A percentile compares a stretch with the other conserved stretches of the same genome.
These are phyloP conservation scores for Eulithis prunata DNA, from an alignment of 2,888 invertebrate species.

Conservation along the genomic window DNA sequence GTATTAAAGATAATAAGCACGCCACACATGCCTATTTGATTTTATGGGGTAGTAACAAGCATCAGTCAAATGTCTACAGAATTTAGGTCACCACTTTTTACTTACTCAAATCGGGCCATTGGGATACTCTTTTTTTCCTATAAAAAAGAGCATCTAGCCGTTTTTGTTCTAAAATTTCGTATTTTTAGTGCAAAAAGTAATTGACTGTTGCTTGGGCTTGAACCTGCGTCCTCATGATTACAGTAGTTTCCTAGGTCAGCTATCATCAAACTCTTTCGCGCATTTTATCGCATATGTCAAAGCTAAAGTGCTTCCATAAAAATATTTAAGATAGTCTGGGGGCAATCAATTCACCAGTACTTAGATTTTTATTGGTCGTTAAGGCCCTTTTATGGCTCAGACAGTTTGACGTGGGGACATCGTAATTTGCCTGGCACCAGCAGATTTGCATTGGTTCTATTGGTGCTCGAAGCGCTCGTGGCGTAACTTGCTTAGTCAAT, in stretches of 20 bases:
- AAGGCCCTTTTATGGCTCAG: slow-evolving; percentile 36
- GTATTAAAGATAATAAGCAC: slow-evolving; percentile 35
- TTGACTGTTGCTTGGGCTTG: neutral
- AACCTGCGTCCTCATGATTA: neutral
- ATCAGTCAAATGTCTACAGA: neutral
- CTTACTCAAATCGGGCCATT: too few species aligned
- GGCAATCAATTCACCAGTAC: slow-evolving; percentile 60
- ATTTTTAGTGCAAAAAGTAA: neutral
- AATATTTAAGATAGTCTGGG: slow-evolving; percentile 55
- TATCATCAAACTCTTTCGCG: slow-evolving; percentile 39
- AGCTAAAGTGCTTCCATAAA: slow-evolving; percentile 52
- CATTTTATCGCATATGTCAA: slow-evolving; percentile 39
- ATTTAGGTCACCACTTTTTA: neutral
- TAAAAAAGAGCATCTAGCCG: too few species aligned
- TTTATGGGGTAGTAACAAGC: slow-evolving; percentile 11
- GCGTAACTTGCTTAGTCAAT: too few species aligned
- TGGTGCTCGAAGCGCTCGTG: too few species aligned
- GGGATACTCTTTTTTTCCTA: too few species aligned
- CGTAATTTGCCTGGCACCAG: slow-evolving; percentile 15
- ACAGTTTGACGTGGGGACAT: slow-evolving; percentile 31
- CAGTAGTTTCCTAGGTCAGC: neutral
- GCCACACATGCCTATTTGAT: slow-evolving; percentile 31
- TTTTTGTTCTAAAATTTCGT: neutral
- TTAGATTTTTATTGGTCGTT: slow-evolving; percentile 57
- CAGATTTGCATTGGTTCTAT: slow-evolving; percentile 19